Conservation (phyloP, 2,888 invertebrate species). For the Cephalotes varians region DNA sequence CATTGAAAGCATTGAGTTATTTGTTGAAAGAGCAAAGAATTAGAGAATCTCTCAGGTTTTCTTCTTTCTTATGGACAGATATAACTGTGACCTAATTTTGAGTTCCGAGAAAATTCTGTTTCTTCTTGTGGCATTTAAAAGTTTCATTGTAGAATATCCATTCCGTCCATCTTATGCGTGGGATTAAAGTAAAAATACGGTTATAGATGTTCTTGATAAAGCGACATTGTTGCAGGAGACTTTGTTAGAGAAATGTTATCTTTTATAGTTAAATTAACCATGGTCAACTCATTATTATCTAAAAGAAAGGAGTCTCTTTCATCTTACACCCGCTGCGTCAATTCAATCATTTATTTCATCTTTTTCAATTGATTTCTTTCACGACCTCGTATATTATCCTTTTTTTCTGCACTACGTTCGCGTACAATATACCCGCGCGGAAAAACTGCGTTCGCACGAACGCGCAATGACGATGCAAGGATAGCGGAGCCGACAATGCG, state of each 20-base stretch:
- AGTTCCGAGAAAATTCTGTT: slow-evolving; percentile 21
- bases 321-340: background rate
- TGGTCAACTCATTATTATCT: background rate
- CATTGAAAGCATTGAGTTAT: background rate
- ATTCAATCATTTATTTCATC: background rate
- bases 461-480: slow-evolving; percentile 31
- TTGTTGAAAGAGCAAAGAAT: slow-evolving; percentile 12
- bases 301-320: background rate
- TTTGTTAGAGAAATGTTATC: slow-evolving; percentile 11
- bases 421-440: slow-evolving; percentile 2
- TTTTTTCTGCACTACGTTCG: background rate
- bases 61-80: slow-evolving; percentile 22
- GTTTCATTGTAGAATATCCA: background rate
- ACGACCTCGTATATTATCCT: background rate
- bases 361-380: slow-evolving; percentile 20
- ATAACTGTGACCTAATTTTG: slow-evolving; percentile 30
- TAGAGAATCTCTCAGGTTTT: background rate
- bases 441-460: slow-evolving; percentile 57
- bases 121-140: background rate
- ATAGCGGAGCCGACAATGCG: slow-evolving; percentile 23
- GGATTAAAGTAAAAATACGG: background rate
- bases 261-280: background rate
- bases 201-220: slow-evolving; percentile 5
- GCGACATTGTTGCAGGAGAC: background rate
- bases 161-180: background rate